phyloP scores from a whole-genome alignment of 30 jellyfish, hydroid and myxozoan species.

The Mastigias papua region DNA sequence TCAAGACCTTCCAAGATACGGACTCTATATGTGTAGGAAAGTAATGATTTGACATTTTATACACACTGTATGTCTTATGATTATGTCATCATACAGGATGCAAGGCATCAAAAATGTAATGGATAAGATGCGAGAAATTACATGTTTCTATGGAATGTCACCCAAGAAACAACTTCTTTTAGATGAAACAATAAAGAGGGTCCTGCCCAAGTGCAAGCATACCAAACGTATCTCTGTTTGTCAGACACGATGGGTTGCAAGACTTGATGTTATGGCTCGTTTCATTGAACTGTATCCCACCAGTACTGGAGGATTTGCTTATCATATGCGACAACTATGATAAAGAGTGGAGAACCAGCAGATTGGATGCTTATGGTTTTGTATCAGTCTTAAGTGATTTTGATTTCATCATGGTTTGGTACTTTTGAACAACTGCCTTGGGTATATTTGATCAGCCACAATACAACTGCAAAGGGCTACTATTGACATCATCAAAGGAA shows the following conservation, averaged over 20 bases:
- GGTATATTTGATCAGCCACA: slow-evolving; percentile 32
- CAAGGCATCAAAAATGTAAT: background rate
- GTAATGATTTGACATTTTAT: slow-evolving; percentile 11
- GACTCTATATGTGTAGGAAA: background rate
- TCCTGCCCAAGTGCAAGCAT: slow-evolving; percentile 1
- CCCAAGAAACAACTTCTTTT: slow-evolving; percentile 11
- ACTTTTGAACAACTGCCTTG: slow-evolving; percentile 11
- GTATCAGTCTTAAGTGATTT: background rate
- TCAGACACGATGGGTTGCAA: slow-evolving; percentile 62
- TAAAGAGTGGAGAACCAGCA: background rate
- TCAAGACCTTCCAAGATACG: background rate
- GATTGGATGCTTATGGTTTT: slow-evolving; percentile 3
- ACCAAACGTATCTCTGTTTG: slow-evolving; percentile 42
- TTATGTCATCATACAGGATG: background rate
- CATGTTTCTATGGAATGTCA: background rate
- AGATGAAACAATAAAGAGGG: background rate
- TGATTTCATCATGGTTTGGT: slow-evolving; percentile 14
- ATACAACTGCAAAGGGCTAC: slow-evolving; percentile 32
- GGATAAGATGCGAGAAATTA: background rate
- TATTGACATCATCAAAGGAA: slow-evolving; percentile 31
- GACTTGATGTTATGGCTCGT: slow-evolving; percentile 1
- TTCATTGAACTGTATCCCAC: slow-evolving; percentile 17
- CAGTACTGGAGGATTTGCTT: slow-evolving; percentile 36
- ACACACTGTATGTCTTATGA: slow-evolving; percentile 9
- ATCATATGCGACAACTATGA: slow-evolving; percentile 26